Evolutionary conservation across 2,888 invertebrate genomes (phyloP).

Genomic region (Agonopterix alstromeriana): DNA sequence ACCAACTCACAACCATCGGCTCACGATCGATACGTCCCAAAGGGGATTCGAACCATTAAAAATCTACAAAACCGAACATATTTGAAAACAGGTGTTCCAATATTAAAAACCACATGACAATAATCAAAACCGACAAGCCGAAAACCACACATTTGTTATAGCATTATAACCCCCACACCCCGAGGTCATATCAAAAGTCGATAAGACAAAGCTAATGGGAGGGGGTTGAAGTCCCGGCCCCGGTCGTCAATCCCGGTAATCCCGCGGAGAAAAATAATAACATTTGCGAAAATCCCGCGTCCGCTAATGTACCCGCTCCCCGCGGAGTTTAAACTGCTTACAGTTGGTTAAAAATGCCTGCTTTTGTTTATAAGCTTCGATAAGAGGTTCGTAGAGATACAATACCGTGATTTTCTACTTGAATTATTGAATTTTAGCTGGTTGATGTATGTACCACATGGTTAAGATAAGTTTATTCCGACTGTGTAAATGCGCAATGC

Average conservation of each 20-base stretch:
- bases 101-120: background rate
- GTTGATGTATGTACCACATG: too few species aligned
- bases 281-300: constrained; percentile 46
- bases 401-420: too few species aligned
- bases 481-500: too few species aligned
- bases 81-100: constrained; percentile 6
- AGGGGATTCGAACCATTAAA: too few species aligned
- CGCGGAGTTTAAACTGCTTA: constrained; percentile 63
- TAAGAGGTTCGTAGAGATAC: constrained; percentile 14
- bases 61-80: background rate
- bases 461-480: too few species aligned
- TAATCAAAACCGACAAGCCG: constrained; percentile 10
- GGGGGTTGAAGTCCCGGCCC: constrained; percentile 21
- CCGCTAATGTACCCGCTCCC: constrained; percentile 51
- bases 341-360: constrained; percentile 48
- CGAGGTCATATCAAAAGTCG: constrained; percentile 32
- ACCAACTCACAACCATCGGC: too few species aligned
- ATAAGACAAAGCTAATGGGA: constrained; percentile 24
- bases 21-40: too few species aligned
- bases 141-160: constrained; percentile 18
- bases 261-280: constrained; percentile 48
- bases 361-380: constrained; percentile 34
- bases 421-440: too few species aligned
- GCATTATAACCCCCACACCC: constrained; percentile 28
- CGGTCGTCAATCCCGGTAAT: constrained; percentile 28